Conservation (phyloP, 2,113 vertebrate genomes). For the Takifugu bimaculatus region DNA sequence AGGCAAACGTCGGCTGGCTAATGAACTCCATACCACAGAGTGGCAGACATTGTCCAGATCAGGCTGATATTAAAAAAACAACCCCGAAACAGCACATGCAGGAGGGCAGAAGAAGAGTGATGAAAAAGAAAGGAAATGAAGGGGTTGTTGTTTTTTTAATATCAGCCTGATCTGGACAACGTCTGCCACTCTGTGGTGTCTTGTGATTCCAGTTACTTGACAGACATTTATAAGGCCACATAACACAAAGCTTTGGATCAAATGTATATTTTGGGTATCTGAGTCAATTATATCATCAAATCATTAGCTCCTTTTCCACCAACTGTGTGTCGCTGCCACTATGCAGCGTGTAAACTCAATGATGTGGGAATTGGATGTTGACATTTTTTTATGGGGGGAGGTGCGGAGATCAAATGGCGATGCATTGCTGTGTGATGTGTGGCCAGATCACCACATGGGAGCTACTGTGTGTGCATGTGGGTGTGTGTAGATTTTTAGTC, state of each 20-base stretch:
- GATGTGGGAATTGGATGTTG: slow-evolving; percentile 6
- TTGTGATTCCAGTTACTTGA: slow-evolving; percentile 71
- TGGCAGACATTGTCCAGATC: slow-evolving; percentile 1
- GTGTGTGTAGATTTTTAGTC: slow-evolving; percentile 1
- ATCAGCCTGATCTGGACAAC: no score
- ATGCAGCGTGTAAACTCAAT: neutral
- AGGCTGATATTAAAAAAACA: slow-evolving; percentile 10
- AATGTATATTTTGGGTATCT: no score
- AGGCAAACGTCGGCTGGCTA: neutral
- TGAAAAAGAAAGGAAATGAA: slow-evolving; percentile 82
- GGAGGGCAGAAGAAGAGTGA: slow-evolving; percentile 51
- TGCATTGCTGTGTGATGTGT: slow-evolving; percentile 79
- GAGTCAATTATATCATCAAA: no score
- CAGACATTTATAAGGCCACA: no score
- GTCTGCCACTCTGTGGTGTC: no score
- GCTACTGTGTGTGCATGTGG: slow-evolving; percentile 16
- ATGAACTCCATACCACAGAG: neutral
- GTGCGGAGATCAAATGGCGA: slow-evolving; percentile 78
- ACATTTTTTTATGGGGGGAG: slow-evolving; percentile 18
- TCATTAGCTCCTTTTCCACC: no score
- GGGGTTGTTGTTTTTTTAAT: no score
- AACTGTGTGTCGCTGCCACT: no score
- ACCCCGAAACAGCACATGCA: slow-evolving; percentile 18
- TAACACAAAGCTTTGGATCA: no score
- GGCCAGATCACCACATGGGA: slow-evolving; percentile 74